phyloP scores from a whole-genome alignment of 2,113 vertebrate genomes.

The Thalassoma bifasciatum region DNA sequence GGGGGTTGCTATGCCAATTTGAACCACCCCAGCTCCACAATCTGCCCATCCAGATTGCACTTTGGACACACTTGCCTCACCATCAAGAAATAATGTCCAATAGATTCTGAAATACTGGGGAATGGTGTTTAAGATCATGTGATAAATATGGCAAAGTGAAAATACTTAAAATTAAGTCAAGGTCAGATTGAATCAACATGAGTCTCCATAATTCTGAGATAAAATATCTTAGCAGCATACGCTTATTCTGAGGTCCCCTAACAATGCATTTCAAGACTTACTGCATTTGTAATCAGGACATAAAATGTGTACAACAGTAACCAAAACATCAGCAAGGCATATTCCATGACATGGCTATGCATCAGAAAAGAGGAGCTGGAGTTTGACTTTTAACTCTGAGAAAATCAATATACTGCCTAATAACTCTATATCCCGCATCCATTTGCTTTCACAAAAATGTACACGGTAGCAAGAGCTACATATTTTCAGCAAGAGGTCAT shows the following conservation, averaged over 20 bases:
- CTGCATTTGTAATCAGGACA: neutral
- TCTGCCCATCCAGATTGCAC: slow-evolving; percentile 75
- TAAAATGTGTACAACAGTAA: too few species aligned
- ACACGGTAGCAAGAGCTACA: too few species aligned
- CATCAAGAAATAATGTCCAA: slow-evolving; percentile 33
- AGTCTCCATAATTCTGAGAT: neutral
- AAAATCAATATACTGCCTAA: too few species aligned
- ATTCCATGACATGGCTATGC: too few species aligned
- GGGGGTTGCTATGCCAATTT: slow-evolving; percentile 40
- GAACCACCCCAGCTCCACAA: slow-evolving; percentile 59
- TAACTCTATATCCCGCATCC: too few species aligned
- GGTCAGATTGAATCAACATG: neutral
- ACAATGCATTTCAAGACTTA: too few species aligned
- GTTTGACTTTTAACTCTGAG: too few species aligned
- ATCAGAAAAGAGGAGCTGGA: too few species aligned
- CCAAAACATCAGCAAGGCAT: too few species aligned
- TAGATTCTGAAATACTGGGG: slow-evolving; percentile 17
- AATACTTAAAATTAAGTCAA: neutral
- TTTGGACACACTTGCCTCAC: slow-evolving; percentile 58
- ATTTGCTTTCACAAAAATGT: too few species aligned
- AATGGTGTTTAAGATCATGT: neutral
- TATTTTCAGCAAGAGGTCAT: too few species aligned
- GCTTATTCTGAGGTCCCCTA: neutral
- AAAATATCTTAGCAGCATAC: neutral
- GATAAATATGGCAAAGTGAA: neutral